phyloP scores from a whole-genome alignment of 2,888 invertebrate genomes.

The Cancer borealis region DNA sequence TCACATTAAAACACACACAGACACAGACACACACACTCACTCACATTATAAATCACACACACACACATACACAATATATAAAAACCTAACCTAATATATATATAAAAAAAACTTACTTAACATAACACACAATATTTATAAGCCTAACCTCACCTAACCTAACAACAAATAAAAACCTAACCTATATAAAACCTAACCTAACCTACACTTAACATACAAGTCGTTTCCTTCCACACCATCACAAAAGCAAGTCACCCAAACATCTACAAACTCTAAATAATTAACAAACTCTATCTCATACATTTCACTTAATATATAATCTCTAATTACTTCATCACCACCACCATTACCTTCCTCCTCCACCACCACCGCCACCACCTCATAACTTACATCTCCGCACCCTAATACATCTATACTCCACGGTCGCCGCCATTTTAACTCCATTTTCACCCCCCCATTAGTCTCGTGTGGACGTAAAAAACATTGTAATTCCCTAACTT shows the following conservation, averaged over 20 bases:
- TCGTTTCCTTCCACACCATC: not conserved
- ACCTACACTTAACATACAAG: not conserved
- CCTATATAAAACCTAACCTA: not conserved
- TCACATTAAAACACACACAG: too few species aligned
- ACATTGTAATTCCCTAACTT: not conserved
- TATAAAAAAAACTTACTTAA: not conserved
- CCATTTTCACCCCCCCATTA: not conserved
- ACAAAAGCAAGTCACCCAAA: not conserved
- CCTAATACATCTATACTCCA: not conserved
- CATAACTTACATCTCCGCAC: not conserved
- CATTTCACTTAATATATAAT: not conserved
- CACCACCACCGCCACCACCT: not conserved
- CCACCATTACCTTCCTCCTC: not conserved
- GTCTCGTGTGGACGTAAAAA: not conserved
- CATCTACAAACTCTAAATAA: not conserved
- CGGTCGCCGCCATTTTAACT: not conserved
- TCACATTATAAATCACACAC: too few species aligned
- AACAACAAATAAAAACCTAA: not conserved
- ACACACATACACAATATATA: too few species aligned
- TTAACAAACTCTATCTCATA: not conserved
- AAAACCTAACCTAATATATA: not conserved
- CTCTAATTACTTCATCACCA: not conserved
- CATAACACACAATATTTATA: not conserved
- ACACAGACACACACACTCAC: too few species aligned
- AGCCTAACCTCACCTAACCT: not conserved